Base-by-base conservation (phyloP, 2,888 invertebrate genomes). In the Agonum fuliginosum region DNA sequence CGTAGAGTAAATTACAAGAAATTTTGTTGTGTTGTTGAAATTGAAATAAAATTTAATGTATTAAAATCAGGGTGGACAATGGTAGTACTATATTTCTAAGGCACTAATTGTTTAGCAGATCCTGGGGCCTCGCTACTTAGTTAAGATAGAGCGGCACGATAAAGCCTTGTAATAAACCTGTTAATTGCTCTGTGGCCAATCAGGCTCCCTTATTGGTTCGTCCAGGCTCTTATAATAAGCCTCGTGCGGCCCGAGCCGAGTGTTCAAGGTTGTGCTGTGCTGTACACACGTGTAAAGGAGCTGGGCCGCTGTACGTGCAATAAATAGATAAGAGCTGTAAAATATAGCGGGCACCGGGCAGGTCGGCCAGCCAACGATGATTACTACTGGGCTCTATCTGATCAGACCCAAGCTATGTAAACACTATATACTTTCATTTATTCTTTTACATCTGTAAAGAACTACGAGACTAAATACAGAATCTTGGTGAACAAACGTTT, bases 81-180 rank as follows among this genome's bases (percentile, higher is more conserved):
- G n/a, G n/a, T n/a, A n/a, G n/a, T n/a, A n/a, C n/a, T n/a, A n/a
- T n/a, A n/a, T n/a, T n/a, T n/a, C n/a, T n/a, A n/a, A n/a, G n/a
- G n/a, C 4, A 20, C 58, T 54, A 58, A 54, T 72, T 72, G 72
- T 72, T 54, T 51, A 71, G 19, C 71, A 48, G 51, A 71, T 71
- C 51, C 24, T 2, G 27, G 5, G n/a, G 46, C 54, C 30, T 30
- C 54, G 22, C 37, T 67, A 67, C 58, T 74, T 74, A 73, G 69
- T 74, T 78, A 69, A 85, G 86, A 86, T 86, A 84, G 82, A 85
- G 85, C 83, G 84, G 83, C 83, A 83, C 83, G 85, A 86, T 86
- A 86, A 85, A 85, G 83, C 82, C 82, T 81, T 83, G 84, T 85
- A 85, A 86, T 86, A 86, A 86, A 86, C 85, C 84, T 84, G 85